phyloP scores from a whole-genome alignment of 2,888 invertebrate genomes.

The Escarpia spicata region DNA sequence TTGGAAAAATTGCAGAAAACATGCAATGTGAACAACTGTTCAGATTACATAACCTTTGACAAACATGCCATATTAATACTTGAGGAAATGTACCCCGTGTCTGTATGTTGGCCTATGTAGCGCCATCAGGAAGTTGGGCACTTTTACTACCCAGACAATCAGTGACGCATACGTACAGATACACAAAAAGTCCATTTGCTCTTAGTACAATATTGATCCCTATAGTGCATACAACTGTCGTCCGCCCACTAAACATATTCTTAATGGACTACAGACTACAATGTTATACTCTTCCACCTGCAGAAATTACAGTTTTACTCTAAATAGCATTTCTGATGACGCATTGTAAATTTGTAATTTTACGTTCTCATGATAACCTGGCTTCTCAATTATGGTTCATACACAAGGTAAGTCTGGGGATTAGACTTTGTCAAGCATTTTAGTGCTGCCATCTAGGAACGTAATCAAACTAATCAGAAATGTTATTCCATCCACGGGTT shows the following conservation, averaged over 20 bases:
- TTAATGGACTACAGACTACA: neutral
- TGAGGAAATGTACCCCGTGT: no score
- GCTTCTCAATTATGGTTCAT: neutral
- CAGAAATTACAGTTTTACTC: neutral
- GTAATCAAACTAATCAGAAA: neutral
- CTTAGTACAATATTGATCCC: neutral
- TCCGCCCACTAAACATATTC: neutral
- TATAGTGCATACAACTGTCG: neutral
- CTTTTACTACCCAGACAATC: neutral
- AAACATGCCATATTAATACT: no score
- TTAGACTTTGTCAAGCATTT: neutral
- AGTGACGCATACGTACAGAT: neutral
- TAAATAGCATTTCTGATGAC: neutral
- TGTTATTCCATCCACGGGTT: neutral
- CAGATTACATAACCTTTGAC: no score
- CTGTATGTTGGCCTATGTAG: no score
- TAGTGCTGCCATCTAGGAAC: neutral
- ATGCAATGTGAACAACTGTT: no score
- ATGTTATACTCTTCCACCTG: neutral
- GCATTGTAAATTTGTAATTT: neutral
- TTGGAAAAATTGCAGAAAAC: no score
- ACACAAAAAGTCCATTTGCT: neutral
- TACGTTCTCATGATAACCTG: neutral
- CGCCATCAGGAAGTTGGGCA: no score
- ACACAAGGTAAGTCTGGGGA: neutral